phyloP scores from a whole-genome alignment of 1,140 invertebrate species.

The Acyrthosiphon pisum region DNA sequence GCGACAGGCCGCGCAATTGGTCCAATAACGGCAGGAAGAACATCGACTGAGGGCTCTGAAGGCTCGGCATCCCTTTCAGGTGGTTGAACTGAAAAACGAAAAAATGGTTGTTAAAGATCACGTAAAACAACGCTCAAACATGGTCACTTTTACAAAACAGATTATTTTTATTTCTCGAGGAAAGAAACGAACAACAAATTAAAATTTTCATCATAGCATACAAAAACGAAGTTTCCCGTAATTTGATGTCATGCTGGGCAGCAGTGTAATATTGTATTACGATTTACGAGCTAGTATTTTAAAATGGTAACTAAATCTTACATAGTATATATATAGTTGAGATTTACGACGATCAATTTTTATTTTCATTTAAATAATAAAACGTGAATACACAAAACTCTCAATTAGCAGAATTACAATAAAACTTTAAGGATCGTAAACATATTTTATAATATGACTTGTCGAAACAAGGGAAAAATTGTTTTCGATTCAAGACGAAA shows the following conservation, averaged over 20 bases:
- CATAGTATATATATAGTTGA: too few species aligned
- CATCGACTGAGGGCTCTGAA: slow-evolving; percentile 65
- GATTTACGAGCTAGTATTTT: background rate
- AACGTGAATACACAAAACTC: background rate
- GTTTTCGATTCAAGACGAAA: background rate
- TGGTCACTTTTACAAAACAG: background rate
- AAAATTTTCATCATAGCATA: background rate
- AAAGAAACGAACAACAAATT: background rate
- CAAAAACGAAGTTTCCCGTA: background rate
- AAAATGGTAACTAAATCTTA: too few species aligned
- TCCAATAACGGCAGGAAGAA: slow-evolving; percentile 72
- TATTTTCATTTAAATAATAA: background rate
- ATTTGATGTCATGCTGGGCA: background rate
- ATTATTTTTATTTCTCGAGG: background rate
- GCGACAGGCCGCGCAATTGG: slow-evolving; percentile 63
- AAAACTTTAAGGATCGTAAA: background rate
- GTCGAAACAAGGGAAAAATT: background rate
- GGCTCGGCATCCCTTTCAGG: background rate
- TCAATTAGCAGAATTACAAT: background rate
- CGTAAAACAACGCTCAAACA: background rate
- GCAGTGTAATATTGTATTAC: background rate
- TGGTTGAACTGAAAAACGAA: slow-evolving; percentile 29
- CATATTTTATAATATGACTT: background rate
- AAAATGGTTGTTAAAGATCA: background rate
- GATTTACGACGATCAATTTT: too few species aligned